Evolutionary conservation across 1,140 invertebrate species (phyloP).

Genomic region (Acyrthosiphon pisum): DNA sequence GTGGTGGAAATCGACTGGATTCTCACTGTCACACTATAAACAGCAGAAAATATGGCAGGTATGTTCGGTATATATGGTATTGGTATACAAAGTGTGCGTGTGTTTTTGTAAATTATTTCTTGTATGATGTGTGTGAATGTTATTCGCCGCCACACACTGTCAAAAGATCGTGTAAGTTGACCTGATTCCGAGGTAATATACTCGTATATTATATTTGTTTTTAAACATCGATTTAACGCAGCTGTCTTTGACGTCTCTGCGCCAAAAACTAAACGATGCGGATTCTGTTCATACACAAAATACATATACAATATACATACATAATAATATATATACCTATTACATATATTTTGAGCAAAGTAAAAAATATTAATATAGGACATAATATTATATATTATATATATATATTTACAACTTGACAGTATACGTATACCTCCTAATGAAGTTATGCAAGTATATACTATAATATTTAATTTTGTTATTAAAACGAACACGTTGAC

Average conservation of each 20-base stretch:
- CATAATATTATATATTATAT: not conserved
- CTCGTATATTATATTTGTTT: not conserved
- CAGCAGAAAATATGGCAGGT: conserved; percentile 78
- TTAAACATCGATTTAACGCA: not conserved
- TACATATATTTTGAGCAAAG: too few relatives aligned
- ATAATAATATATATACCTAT: too few relatives aligned
- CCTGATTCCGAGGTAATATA: not conserved
- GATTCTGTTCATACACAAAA: not conserved
- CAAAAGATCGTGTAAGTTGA: not conserved
- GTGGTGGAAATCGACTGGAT: conserved; percentile 81
- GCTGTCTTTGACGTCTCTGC: not conserved
- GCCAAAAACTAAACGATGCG: conserved; percentile 19
- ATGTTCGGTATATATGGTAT: conserved; percentile 48
- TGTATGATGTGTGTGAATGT: not conserved
- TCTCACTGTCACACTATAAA: conserved; percentile 74
- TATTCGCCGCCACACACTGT: not conserved
- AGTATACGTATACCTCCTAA: not conserved
- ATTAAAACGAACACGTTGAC: not conserved
- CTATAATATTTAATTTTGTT: not conserved
- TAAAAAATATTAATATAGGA: not conserved
- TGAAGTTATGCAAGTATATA: not conserved
- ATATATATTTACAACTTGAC: not conserved
- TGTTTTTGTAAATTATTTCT: not conserved
- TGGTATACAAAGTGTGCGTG: not conserved
- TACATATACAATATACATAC: not conserved